A percentile compares a stretch with the other conserved stretches of the same genome.
phyloP scores from a whole-genome alignment of 2,113 vertebrate genomes.

The Aplodontia rufa region DNA sequence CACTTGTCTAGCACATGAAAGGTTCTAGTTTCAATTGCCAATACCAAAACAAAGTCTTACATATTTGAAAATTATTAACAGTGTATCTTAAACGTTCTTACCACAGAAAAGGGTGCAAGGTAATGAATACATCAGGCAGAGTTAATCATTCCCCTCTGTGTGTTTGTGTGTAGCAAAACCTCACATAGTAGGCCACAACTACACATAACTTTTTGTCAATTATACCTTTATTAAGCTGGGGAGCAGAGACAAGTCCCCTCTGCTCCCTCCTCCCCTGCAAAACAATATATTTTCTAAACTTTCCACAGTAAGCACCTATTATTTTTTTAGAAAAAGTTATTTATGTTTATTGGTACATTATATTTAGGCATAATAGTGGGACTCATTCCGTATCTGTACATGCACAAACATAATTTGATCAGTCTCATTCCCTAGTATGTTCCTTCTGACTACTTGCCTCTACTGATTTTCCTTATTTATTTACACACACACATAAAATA shows the following conservation, averaged over 20 bases:
- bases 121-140: background rate
- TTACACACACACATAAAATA: too few species aligned
- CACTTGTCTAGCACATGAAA: background rate
- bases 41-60: too few species aligned
- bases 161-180: background rate
- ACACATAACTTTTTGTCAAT: background rate
- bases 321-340: background rate
- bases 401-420: too few species aligned
- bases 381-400: too few species aligned
- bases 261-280: too few species aligned
- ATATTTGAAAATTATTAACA: background rate
- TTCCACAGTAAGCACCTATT: background rate
- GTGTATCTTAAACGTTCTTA: background rate
- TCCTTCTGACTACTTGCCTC: too few species aligned
- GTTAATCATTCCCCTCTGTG: background rate
- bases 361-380: too few species aligned
- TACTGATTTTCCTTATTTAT: too few species aligned
- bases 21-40: background rate
- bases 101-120: background rate
- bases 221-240: background rate
- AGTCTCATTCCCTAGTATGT: too few species aligned
- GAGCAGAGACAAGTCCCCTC: background rate
- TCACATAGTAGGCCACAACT: background rate
- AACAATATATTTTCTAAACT: slow-evolving; percentile 15
- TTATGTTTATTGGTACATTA: background rate